Conservation (phyloP, 1,140 invertebrate genomes). For the Hestina assimilis region DNA sequence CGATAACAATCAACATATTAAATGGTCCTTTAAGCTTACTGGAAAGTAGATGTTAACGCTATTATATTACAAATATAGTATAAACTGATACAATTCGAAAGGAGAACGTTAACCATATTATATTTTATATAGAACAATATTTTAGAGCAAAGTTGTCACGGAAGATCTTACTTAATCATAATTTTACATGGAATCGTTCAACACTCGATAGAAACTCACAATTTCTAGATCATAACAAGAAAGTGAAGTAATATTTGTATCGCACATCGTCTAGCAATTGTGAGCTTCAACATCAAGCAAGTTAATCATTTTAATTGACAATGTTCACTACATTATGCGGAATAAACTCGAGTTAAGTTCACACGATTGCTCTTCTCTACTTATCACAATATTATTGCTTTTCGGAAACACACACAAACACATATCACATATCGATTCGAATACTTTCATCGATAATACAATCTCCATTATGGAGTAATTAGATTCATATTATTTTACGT, state of each 20-base stretch:
- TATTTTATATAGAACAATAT: constrained; percentile 24
- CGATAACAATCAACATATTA: constrained; percentile 62
- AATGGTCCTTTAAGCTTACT: constrained; percentile 73
- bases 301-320: constrained; percentile 62
- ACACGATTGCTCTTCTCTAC: constrained; percentile 59
- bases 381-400: constrained; percentile 77
- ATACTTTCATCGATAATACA: constrained; percentile 18
- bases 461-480: constrained; percentile 4
- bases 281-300: constrained; percentile 8
- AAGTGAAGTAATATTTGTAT: not conserved
- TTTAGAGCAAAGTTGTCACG: constrained; percentile 36
- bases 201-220: constrained; percentile 9
- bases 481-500: constrained; percentile 21
- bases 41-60: constrained; percentile 58
- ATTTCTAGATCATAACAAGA: not conserved
- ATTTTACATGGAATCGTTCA: constrained; percentile 37
- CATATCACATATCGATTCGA: constrained; percentile 64
- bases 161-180: constrained; percentile 43
- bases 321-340: constrained; percentile 49
- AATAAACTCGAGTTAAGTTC: constrained; percentile 44
- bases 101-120: constrained; percentile 11
- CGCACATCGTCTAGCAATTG: constrained; percentile 11
- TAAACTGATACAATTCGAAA: constrained; percentile 11
- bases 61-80: constrained; percentile 20
- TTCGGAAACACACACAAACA: constrained; percentile 68